phyloP scores from a whole-genome alignment of 2,797 vertebrate species.

The Zenarchopterus dispar region DNA sequence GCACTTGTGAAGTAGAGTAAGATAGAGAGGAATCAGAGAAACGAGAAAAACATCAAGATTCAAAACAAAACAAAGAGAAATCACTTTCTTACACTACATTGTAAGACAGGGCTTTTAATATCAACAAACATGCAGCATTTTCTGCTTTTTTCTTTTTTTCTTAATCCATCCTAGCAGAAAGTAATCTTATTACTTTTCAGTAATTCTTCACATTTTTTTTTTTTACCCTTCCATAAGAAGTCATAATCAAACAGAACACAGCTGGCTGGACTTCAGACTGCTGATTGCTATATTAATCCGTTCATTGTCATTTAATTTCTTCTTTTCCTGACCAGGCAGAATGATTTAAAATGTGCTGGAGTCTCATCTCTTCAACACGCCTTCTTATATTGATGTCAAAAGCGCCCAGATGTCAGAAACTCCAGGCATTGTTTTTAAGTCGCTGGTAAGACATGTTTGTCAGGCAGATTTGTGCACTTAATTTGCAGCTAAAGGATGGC shows the following conservation, averaged over 20 bases:
- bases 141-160: not conserved
- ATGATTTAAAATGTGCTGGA: conserved; percentile 9
- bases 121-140: conserved; percentile 25
- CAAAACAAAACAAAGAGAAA: conserved; percentile 8
- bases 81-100: not conserved
- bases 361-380: conserved; percentile 15
- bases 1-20: conserved; percentile 37
- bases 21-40: conserved; percentile 17
- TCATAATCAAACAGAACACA: conserved; percentile 17
- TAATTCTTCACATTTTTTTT: conserved; percentile 39
- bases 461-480: conserved; percentile 59
- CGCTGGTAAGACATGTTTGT: conserved; percentile 42
- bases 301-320: conserved; percentile 14
- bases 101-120: no score
- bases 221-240: conserved; percentile 11
- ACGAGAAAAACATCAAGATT: not conserved
- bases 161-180: conserved; percentile 8
- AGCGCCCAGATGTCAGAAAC: conserved; percentile 32
- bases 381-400: conserved; percentile 9
- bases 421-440: conserved; percentile 44
- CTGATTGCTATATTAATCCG: conserved; percentile 9
- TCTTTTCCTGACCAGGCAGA: not conserved
- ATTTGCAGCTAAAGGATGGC: conserved; percentile 67
- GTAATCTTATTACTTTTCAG: conserved; percentile 22
- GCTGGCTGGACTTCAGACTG: conserved; percentile 19